A percentile compares a stretch with the other conserved stretches of the same genome.
These are phyloP conservation scores for Sorex maritimensis DNA, from an alignment of 2,797 vertebrate species.

Conservation along the genomic window DNA sequence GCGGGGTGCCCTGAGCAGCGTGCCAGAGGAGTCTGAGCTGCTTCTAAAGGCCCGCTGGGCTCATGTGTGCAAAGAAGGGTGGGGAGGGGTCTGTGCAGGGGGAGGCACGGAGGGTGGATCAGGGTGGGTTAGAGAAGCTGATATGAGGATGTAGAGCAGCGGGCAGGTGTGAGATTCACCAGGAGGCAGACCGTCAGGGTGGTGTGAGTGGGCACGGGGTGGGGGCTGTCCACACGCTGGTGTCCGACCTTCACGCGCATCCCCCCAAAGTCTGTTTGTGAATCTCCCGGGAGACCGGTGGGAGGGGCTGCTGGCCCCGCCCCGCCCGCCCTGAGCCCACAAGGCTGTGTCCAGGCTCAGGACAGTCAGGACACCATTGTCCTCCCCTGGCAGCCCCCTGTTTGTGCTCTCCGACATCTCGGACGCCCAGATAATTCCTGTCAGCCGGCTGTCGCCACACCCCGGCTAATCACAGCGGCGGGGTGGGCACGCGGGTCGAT, in stretches of 20 bases:
- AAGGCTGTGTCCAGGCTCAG: neutral
- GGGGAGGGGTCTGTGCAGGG: neutral
- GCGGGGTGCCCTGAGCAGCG: neutral
- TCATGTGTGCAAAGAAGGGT: neutral
- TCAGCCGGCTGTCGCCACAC: slow-evolving; percentile 86
- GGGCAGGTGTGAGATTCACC: neutral
- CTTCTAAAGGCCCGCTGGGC: neutral
- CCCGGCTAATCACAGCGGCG: slow-evolving; percentile 80
- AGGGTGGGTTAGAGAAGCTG: fast-evolving
- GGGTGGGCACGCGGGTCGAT: slow-evolving; percentile 85
- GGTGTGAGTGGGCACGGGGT: neutral
- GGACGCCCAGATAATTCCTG: slow-evolving; percentile 89
- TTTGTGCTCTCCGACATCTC: slow-evolving; percentile 83
- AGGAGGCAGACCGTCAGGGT: neutral
- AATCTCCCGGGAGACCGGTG: neutral
- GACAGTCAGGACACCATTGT: neutral
- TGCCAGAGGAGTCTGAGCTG: fast-evolving
- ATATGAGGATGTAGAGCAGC: fast-evolving
- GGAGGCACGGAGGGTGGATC: fast-evolving
- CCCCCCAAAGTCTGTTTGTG: neutral
- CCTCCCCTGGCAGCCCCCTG: slow-evolving; percentile 68
- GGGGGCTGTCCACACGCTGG: neutral
- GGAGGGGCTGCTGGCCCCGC: neutral
- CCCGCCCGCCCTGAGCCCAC: neutral
- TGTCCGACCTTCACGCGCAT: neutral